phyloP scores from a whole-genome alignment of 30 jellyfish, hydroid and myxozoan species.

The Hydra vulgaris region DNA sequence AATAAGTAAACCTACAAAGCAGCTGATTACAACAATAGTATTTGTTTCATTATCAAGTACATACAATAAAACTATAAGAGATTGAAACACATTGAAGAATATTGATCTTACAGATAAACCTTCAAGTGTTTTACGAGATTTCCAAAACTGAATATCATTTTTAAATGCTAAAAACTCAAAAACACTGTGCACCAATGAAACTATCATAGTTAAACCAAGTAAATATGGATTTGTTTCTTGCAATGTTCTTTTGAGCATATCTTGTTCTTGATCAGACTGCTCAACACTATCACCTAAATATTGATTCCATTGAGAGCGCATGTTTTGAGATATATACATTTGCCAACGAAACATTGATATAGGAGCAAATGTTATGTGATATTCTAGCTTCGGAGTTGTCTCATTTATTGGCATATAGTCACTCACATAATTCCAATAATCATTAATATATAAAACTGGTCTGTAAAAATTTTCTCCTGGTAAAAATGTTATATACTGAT shows the following conservation, averaged over 20 bases:
- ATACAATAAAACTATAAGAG: slow-evolving; percentile 75
- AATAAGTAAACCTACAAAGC: slow-evolving; percentile 76
- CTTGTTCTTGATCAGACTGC: slow-evolving; percentile 85
- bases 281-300: slow-evolving; percentile 78
- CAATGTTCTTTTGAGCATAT: slow-evolving; percentile 81
- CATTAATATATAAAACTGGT: slow-evolving; percentile 75
- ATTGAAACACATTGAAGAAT: slow-evolving; percentile 86
- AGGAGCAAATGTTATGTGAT: slow-evolving; percentile 63
- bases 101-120: slow-evolving; percentile 96
- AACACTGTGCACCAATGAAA: slow-evolving; percentile 86
- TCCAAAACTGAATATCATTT: slow-evolving; percentile 98
- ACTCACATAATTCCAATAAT: slow-evolving; percentile 86
- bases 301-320: slow-evolving; percentile 92
- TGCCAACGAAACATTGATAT: slow-evolving; percentile 91
- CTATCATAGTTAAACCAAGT: slow-evolving; percentile 80
- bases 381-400: slow-evolving; percentile 64
- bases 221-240: slow-evolving; percentile 90
- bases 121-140: slow-evolving; percentile 65
- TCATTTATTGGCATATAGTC: slow-evolving; percentile 92
- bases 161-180: slow-evolving; percentile 96
- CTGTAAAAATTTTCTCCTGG: slow-evolving; percentile 47
- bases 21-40: slow-evolving; percentile 82
- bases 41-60: slow-evolving; percentile 95
- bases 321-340: slow-evolving; percentile 76
- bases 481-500: slow-evolving; percentile 64